phyloP scores from a whole-genome alignment of 2,888 invertebrate species.

The Microdon myrmicae region DNA sequence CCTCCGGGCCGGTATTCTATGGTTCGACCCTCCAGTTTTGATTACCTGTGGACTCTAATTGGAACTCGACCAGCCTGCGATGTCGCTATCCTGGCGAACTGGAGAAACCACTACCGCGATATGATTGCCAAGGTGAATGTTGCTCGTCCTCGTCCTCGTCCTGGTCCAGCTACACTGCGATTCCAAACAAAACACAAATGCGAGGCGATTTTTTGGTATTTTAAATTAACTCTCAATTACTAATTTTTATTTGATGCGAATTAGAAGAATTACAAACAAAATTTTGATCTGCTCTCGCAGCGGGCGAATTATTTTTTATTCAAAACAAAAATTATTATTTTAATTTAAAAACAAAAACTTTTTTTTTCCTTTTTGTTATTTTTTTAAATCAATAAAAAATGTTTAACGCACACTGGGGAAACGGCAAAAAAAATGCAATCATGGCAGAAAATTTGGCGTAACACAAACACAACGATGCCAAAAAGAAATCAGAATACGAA shows the following conservation, averaged over 20 bases:
- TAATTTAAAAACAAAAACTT: conserved; percentile 24
- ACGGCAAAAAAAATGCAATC: conserved; percentile 53
- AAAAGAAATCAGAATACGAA: conserved; percentile 36
- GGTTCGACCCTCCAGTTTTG: conserved; percentile 70
- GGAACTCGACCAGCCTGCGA: conserved; percentile 8
- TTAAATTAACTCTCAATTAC: no score
- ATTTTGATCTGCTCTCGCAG: no score
- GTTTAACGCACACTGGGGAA: conserved; percentile 52
- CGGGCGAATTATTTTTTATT: neutral
- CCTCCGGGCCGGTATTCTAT: conserved; percentile 71
- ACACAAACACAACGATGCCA: conserved; percentile 34
- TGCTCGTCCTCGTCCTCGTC: no score
- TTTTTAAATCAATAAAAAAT: conserved; percentile 49
- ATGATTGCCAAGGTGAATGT: conserved; percentile 30
- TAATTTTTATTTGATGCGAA: conserved; percentile 27
- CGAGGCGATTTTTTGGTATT: conserved; percentile 16
- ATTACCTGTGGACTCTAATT: conserved; percentile 23
- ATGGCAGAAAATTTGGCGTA: conserved; percentile 54
- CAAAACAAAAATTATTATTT: no score
- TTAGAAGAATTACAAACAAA: no score
- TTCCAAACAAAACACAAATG: conserved; percentile 46
- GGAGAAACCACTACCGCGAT: conserved; percentile 16
- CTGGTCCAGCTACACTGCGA: conserved; percentile 33
- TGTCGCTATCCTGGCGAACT: no score
- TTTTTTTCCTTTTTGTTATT: conserved; percentile 14